Evolutionary conservation across 2,888 invertebrate species (phyloP).

Genomic region (Aplocera efformata): DNA sequence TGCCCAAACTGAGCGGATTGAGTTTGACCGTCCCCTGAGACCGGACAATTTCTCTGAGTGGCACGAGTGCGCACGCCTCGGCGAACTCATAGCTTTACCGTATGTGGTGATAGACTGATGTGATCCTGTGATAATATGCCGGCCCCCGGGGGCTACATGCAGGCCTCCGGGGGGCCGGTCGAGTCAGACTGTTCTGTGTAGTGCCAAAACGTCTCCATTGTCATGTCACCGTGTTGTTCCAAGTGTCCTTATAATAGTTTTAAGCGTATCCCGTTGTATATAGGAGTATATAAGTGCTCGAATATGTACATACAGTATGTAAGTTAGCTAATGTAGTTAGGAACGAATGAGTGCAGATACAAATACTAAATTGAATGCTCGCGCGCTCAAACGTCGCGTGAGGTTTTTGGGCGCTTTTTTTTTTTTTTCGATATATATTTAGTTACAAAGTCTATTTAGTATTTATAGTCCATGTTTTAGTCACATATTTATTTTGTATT

Average conservation of each 20-base stretch:
- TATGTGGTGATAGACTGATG: constrained; percentile 96
- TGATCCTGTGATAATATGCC: constrained; percentile 31
- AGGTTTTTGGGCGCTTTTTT: constrained; percentile 19
- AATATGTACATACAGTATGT: constrained; percentile 50
- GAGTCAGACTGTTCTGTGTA: constrained; percentile 28
- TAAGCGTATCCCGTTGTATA: constrained; percentile 48
- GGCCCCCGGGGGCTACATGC: not conserved
- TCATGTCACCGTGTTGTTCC: constrained; percentile 43
- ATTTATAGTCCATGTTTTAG: constrained; percentile 40
- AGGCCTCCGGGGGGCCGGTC: constrained; percentile 7
- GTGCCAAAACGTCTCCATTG: constrained; percentile 40
- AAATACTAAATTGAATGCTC: constrained; percentile 2
- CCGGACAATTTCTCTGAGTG: constrained; percentile 89
- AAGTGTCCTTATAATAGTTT: constrained; percentile 75
- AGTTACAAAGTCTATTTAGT: constrained; percentile 32
- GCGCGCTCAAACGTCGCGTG: constrained; percentile 13
- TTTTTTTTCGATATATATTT: constrained; percentile 23
- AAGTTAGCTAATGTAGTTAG: constrained; percentile 47
- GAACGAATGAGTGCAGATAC: constrained; percentile 25
- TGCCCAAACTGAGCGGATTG: constrained; percentile 34
- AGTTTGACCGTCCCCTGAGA: constrained; percentile 49
- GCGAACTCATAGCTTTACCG: constrained; percentile 95
- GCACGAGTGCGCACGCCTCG: constrained; percentile 92
- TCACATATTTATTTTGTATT: constrained; percentile 52
- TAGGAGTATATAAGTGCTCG: constrained; percentile 44